Conservation (phyloP, 2,797 vertebrate genomes). For the Oreortyx pictus region DNA sequence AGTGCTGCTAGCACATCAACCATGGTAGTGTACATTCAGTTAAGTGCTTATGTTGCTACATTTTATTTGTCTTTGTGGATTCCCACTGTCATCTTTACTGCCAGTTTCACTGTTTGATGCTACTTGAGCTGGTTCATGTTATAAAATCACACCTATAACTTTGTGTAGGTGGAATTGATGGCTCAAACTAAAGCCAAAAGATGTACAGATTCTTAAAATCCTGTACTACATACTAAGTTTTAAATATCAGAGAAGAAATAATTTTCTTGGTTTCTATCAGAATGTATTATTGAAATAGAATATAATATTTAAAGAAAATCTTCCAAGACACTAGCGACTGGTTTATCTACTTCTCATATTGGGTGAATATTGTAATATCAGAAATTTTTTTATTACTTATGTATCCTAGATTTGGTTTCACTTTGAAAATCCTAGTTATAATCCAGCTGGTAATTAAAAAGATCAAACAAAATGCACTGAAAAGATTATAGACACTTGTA, state of each 20-base stretch:
- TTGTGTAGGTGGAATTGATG: background rate
- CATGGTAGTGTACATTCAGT: background rate
- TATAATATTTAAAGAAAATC: background rate
- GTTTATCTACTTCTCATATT: background rate
- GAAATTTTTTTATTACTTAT: background rate
- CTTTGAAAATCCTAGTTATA: background rate
- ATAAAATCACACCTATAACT: background rate
- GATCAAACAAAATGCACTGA: background rate
- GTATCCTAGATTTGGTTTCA: background rate
- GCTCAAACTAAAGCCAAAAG: background rate
- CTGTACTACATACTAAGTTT: background rate
- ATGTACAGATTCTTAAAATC: background rate
- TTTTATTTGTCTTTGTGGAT: background rate
- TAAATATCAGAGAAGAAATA: background rate
- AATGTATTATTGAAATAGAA: background rate
- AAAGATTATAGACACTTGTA: background rate
- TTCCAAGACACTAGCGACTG: background rate
- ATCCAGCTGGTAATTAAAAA: background rate
- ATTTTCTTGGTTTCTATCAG: background rate
- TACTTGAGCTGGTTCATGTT: background rate
- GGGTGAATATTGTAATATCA: background rate
- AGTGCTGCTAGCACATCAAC: background rate
- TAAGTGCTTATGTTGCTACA: background rate
- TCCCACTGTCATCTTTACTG: background rate
- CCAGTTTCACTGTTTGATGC: background rate